phyloP scores from a whole-genome alignment of 2,888 invertebrate genomes.

The Drosophila diplacantha region DNA sequence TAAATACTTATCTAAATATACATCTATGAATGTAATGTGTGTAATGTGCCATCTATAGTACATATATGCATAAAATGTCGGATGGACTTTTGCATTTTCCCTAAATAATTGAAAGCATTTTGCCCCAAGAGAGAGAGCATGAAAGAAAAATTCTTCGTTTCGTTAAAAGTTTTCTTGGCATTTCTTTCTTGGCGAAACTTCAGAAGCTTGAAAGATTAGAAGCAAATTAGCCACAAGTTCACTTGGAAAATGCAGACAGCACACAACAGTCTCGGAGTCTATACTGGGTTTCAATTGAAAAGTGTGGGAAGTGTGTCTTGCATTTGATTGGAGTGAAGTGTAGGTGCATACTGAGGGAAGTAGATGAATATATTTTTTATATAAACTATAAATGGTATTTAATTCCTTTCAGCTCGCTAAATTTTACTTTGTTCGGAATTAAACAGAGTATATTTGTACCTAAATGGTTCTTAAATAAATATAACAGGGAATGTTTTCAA shows the following conservation, averaged over 20 bases:
- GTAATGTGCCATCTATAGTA: slow-evolving; percentile 22
- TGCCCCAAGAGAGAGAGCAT: slow-evolving; percentile 38
- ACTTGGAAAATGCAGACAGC: slow-evolving; percentile 3
- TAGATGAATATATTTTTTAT: not conserved
- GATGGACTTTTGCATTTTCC: slow-evolving; percentile 45
- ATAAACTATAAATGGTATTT: not conserved
- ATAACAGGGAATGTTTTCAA: not conserved
- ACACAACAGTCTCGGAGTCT: not conserved
- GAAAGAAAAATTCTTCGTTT: slow-evolving; percentile 15
- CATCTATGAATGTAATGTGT: slow-evolving; percentile 36
- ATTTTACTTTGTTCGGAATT: not conserved
- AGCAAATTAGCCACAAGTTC: slow-evolving; percentile 29
- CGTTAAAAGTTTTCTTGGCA: slow-evolving; percentile 21
- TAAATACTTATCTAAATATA: slow-evolving; percentile 60
- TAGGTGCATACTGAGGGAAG: not conserved
- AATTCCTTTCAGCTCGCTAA: not conserved
- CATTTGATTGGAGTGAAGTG: not conserved
- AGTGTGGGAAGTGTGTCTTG: not conserved
- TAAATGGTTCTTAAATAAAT: too few species aligned
- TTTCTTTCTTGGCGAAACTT: slow-evolving; percentile 21
- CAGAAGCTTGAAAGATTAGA: slow-evolving; percentile 31
- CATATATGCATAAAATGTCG: not conserved
- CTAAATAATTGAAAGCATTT: slow-evolving; percentile 69
- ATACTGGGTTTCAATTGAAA: not conserved
- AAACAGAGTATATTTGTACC: not conserved